A percentile compares a stretch with the other conserved stretches of the same genome.
These are phyloP conservation scores for Aegithalos caudatus DNA, from an alignment of 2,113 vertebrate species.

Conservation along the genomic window DNA sequence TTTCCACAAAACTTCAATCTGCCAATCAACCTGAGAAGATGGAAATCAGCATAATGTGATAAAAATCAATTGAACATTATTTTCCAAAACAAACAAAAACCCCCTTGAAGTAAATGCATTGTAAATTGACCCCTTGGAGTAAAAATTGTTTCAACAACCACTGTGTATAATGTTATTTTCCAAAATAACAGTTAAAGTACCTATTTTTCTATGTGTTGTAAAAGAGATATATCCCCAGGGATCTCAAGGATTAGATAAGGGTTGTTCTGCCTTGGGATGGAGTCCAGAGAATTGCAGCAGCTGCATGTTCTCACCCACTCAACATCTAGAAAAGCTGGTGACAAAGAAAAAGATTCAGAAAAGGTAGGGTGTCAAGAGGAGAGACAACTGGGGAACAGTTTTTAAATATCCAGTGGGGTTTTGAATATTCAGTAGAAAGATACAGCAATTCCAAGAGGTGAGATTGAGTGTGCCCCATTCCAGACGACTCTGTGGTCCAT, in stretches of 20 bases:
- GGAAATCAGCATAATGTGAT: neutral
- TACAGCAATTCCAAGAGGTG: neutral
- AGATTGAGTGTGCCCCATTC: neutral
- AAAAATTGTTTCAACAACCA: neutral
- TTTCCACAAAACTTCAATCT: neutral
- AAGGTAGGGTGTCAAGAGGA: neutral
- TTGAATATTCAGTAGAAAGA: neutral
- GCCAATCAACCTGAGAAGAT: neutral
- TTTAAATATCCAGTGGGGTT: neutral
- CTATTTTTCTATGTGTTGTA: neutral
- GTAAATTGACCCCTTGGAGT: neutral
- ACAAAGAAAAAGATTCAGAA: neutral
- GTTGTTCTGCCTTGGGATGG: neutral
- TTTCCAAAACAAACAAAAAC: neutral
- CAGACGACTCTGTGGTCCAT: neutral
- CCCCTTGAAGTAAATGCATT: fast-evolving
- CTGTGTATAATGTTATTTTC: neutral
- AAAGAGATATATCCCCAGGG: neutral
- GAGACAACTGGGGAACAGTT: fast-evolving
- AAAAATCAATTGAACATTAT: neutral
- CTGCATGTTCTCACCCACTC: neutral
- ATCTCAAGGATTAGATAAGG: neutral
- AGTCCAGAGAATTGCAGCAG: neutral
- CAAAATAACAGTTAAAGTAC: neutral
- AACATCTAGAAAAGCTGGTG: neutral